Conservation (phyloP, 2,113 vertebrate genomes). For the Vicugna pacos region DNA sequence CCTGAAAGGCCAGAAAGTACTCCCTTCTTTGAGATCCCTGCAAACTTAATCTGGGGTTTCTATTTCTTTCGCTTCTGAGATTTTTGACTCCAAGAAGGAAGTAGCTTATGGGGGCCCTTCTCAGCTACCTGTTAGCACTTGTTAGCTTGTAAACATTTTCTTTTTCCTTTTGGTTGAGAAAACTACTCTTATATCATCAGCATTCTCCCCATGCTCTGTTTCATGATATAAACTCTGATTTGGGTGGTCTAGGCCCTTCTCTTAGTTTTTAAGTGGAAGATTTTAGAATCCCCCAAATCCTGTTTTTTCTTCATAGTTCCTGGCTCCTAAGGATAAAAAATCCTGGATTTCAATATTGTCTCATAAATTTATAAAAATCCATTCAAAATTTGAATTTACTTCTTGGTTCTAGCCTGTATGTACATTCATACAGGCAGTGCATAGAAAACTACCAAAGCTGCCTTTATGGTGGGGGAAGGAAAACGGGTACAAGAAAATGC, state of each 20-base stretch:
- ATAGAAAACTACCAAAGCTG: constrained; percentile 46
- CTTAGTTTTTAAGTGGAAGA: background rate
- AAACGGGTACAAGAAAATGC: background rate
- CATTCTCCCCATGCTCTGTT: background rate
- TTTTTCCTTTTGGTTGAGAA: background rate
- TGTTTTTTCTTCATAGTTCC: background rate
- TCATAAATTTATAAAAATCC: background rate
- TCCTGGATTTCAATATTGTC: constrained; percentile 18
- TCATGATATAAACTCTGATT: background rate
- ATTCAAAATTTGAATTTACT: background rate
- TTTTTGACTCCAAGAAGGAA: background rate
- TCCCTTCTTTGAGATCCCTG: background rate
- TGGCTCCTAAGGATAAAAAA: background rate
- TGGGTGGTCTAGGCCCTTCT: background rate
- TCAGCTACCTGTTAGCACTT: background rate
- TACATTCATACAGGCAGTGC: background rate
- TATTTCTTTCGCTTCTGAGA: background rate
- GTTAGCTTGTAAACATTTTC: background rate
- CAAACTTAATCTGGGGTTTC: background rate
- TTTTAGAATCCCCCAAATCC: background rate
- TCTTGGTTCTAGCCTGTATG: background rate
- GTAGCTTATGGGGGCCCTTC: background rate
- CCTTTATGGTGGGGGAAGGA: background rate
- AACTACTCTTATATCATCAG: background rate
- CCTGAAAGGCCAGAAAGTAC: background rate